Evolutionary conservation across 2,888 invertebrate species (phyloP), one percentile per base, ranked within the genome.

Genomic region (Rhyacophila evoluta): DNA sequence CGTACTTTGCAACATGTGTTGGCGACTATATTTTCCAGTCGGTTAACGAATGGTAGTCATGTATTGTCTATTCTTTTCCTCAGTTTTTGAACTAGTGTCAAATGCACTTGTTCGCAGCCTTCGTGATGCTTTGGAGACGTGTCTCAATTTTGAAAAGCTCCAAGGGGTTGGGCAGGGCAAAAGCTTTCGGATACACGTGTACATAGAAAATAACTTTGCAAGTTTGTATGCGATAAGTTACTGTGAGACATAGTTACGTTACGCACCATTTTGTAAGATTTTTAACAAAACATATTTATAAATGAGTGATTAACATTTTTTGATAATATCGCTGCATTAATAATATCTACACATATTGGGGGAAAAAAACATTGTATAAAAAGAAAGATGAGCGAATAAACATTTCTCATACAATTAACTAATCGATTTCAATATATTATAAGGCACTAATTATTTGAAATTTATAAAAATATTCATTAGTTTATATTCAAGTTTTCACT

Each of bases 41-140:
- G 55, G 55, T 55, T 55, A 55, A 55, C 37, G n/a, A 25, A 70
- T 36, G 37, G 70, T 12, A 39, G 71, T 76, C 77, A 77, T 77
- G 77, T 77, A 69, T 73, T 37, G 67, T 73, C 72, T 73, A 72
- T 77, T 77, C 77, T 77, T 77, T 77, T 36, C 75, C 41, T 74
- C 39, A 39, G 37, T 29, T 72, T 68, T 33, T 33, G 77, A 74
- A 74, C 74, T 41, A 55, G 77, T 77, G 77, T 77, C 77, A 77
- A 73, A 73, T 77, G 77, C 77, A 77, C 73, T 77, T 71, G 77
- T 72, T 67, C 73, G 72, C 76, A 39, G 41, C 41, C 71, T 76
- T 27, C 72, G 27, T 77, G 72, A 29, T 68, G 77, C 41, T 29
- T 25, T 36, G 41, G 71, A 39, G 28, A 77, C 77, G 77, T 77